Base-by-base conservation (phyloP, 2,888 invertebrate species). In the Harpalus rubripes region DNA sequence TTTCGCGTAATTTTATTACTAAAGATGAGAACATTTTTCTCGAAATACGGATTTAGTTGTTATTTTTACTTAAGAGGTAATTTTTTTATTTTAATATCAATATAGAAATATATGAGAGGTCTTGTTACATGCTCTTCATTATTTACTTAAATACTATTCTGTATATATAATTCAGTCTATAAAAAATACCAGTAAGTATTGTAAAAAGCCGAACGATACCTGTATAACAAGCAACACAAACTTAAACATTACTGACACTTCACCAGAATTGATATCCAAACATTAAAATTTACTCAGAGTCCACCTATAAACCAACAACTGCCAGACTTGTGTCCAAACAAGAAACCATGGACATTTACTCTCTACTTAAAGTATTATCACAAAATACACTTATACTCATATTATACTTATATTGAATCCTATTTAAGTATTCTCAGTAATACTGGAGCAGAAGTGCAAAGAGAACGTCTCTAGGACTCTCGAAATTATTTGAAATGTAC, bases 181-280 rank as follows among this genome's bases (percentile, higher is more conserved):
- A 16, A 63, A 63, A 63, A 26, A 63, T 16, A 44, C 18, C 15
- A 74, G 72, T 44, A 7, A 74, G 72, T 22, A 44, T 16, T 16
- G 52, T 74, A 44, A 74, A 44, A 44, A 7, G 44, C 72, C 72
- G 72, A 74, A 74, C 41, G 44, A 18, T 44, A 12, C 5, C 41
- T 15, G n/a, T 15, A 16, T 72, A 72, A 72, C 41, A 39, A 72
- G 68, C 15, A 72, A 39, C 68, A 41, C 68, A 72, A 74, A 74
- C 72, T 74, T 41, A 74, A 74, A 44, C 72, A 74, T 44, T 44
- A 74, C 72, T 10, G 44, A 74, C 18, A 74, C 72, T 18, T 44
- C 44, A 74, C 44, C 10, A 74, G 72, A 74, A 74, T 39, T 74
- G 72, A 74, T 16, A 74, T 74, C 15, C 44, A 74, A 74, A 74